Conservation (phyloP, 2,888 invertebrate species). For the Gymnosoma rotundatum region DNA sequence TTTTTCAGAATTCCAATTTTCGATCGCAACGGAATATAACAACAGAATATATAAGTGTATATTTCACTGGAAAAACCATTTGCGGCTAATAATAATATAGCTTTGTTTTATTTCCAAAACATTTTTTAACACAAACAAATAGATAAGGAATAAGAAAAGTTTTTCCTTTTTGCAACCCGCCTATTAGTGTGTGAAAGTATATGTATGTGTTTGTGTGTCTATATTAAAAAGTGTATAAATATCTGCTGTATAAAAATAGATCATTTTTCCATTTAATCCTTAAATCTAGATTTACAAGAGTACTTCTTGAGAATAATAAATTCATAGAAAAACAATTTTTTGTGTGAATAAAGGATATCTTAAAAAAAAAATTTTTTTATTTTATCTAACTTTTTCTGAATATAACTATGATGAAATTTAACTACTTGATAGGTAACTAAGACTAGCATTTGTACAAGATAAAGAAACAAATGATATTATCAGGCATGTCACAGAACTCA, state of each 20-base stretch:
- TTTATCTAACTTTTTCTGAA: not conserved
- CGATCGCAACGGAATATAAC: too few relatives aligned
- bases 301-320: conserved; percentile 36
- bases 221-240: not conserved
- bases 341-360: not conserved
- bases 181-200: not conserved
- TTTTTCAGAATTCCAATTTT: too few relatives aligned
- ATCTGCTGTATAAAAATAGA: not conserved
- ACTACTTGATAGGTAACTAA: not conserved
- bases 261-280: conserved; percentile 6
- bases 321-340: not conserved
- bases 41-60: too few relatives aligned
- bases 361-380: too few relatives aligned
- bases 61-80: conserved; percentile 55
- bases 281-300: conserved; percentile 36
- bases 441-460: not conserved
- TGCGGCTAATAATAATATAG: conserved; percentile 64
- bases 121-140: not conserved
- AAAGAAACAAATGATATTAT: not conserved
- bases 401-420: not conserved
- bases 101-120: conserved; percentile 32
- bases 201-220: not conserved
- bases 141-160: conserved; percentile 15
- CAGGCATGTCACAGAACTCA: too few relatives aligned
- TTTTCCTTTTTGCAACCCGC: not conserved